A percentile compares a stretch with the other conserved stretches of the same genome.
Evolutionary conservation across 2,797 vertebrate species (phyloP).

Genomic region (Leptodactylus fallax): DNA sequence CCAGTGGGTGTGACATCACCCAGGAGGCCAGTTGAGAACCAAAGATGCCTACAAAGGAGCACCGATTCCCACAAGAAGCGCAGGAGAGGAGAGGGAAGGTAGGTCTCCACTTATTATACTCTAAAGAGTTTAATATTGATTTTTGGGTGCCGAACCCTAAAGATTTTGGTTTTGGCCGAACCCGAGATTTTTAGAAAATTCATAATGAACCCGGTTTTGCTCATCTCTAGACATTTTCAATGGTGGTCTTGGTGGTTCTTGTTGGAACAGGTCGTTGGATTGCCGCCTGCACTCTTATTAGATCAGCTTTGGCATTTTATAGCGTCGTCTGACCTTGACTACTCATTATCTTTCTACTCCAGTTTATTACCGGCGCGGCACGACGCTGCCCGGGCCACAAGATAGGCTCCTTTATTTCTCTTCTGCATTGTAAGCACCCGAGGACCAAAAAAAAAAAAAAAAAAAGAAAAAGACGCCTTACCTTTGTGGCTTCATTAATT

Average conservation of each 20-base stretch:
- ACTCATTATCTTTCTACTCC: background rate
- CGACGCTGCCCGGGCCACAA: background rate
- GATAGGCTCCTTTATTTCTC: conserved; percentile 21
- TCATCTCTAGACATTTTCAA: background rate
- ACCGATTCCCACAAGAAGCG: too few relatives aligned
- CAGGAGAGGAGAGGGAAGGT: too few relatives aligned
- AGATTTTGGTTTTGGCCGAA: too few relatives aligned
- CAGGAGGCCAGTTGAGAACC: too few relatives aligned
- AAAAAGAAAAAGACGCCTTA: background rate
- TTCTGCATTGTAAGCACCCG: conserved; percentile 22
- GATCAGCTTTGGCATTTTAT: background rate
- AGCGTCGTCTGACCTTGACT: conserved; percentile 26
- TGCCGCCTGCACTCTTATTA: background rate
- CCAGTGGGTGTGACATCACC: too few relatives aligned
- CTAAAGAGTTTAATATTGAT: too few relatives aligned
- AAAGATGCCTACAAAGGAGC: too few relatives aligned
- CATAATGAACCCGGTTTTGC: too few relatives aligned
- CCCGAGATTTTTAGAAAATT: too few relatives aligned
- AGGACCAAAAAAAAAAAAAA: background rate
- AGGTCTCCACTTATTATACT: too few relatives aligned
- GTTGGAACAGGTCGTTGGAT: background rate
- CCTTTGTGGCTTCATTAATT: conserved; percentile 59
- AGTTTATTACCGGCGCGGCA: background rate
- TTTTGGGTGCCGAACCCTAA: too few relatives aligned
- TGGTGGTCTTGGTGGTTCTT: background rate